Conservation (phyloP, 64 coral and sea anemone genomes). For the Pocillopora verrucosa region DNA sequence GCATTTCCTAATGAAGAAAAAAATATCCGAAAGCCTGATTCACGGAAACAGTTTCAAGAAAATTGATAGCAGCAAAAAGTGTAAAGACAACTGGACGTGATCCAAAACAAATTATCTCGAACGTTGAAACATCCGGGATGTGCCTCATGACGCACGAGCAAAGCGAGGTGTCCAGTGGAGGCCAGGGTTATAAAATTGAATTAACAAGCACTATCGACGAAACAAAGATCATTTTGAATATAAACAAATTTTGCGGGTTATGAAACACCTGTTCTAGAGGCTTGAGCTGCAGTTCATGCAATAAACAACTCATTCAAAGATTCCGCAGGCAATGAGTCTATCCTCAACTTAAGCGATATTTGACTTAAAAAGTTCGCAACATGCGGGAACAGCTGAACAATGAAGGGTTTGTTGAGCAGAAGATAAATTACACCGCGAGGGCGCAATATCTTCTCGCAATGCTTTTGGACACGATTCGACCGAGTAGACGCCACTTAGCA, state of each 20-base stretch:
- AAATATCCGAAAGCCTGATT: no score
- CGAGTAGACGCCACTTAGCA: background rate
- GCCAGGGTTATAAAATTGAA: background rate
- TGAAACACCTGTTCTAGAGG: background rate
- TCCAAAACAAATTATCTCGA: no score
- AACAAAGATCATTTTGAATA: slow-evolving; percentile 13
- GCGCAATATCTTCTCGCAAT: no score
- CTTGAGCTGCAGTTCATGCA: background rate
- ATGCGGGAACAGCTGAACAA: background rate
- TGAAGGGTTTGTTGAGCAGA: background rate
- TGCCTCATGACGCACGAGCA: no score
- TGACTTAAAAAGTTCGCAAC: background rate
- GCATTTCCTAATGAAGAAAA: no score
- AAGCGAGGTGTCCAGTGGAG: no score
- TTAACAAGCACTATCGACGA: slow-evolving; percentile 1
- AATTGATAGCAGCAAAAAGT: no score
- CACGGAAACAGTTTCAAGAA: no score
- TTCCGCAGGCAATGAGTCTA: background rate
- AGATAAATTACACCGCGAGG: background rate
- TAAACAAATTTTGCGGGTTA: background rate
- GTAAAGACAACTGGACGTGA: no score
- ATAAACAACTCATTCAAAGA: background rate
- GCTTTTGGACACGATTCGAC: background rate
- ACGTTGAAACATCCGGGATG: no score
- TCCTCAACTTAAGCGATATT: no score